Evolutionary conservation across 2,797 vertebrate species (phyloP), one percentile per base, ranked within the genome.

Genomic region (Tiaroga cobitis): DNA sequence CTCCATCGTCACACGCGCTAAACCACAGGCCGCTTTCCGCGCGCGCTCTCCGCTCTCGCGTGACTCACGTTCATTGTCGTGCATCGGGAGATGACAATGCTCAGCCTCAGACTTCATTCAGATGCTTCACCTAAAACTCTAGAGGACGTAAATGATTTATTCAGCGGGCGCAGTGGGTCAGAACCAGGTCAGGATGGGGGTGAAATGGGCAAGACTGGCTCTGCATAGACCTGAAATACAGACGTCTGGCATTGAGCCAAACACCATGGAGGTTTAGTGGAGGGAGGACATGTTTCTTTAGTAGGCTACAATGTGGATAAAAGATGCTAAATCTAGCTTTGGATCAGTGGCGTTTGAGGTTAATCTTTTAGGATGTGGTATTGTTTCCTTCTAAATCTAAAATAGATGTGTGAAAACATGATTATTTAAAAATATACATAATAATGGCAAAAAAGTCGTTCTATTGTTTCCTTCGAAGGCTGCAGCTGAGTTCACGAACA

Each of bases 81-180:
- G 75, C 39, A 54, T 46, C 26, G 15, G 19, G 63, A 78, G 72
- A 84, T 80, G 83, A 85, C 83, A 85, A 56, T 29, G 19, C 46
- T 11, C 74, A 46, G 84, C n/a, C n/a, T n/a, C n/a, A 89, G 29
- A n/a, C 24, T 4, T 82, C 26, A 5, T 37, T 89, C 5, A 2
- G 51, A 87, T 56, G 82, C 80, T 81, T 54, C 59, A 73, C 56
- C 56, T 41, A 88, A 75, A 89, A 85, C 75, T 74, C 73, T 70
- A 72, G 72, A 82, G 84, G 39, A 91, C 88, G 89, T 91, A 21
- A 91, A 92, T 93, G 32, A 92, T 92, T 90, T 81, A 90, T 91
- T 90, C 77, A 69, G 86, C 11, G 26, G 78, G 85, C 61, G 91
- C 83, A 89, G 78, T 59, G 69, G 26, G 74, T 87, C 37, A 6